A percentile compares a stretch with the other conserved stretches of the same genome.
phyloP scores from a whole-genome alignment of 2,113 vertebrate species.

The Hiodon alosoides region DNA sequence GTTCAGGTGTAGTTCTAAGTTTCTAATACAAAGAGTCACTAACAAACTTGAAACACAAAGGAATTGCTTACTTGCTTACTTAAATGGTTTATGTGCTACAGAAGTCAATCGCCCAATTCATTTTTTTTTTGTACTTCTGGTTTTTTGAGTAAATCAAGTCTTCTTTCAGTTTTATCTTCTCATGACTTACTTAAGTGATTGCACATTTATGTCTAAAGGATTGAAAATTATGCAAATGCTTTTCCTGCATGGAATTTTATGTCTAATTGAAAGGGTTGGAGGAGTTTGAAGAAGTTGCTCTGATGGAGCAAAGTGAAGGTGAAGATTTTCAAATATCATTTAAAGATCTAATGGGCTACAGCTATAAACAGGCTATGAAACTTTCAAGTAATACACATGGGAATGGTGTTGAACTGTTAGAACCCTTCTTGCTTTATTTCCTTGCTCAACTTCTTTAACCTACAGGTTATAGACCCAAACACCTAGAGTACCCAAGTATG shows the following conservation, averaged over 20 bases:
- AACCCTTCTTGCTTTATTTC: background rate
- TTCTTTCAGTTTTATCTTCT: constrained; percentile 16
- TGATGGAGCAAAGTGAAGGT: background rate
- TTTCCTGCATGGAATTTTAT: background rate
- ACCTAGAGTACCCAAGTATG: background rate
- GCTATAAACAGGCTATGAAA: background rate
- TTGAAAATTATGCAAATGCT: constrained; percentile 15
- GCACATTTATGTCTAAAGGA: constrained; percentile 4
- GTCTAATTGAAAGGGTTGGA: constrained; percentile 8
- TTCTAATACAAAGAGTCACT: constrained; percentile 7
- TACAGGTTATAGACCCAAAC: background rate
- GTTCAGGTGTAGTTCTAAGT: constrained; percentile 1
- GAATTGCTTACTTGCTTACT: background rate
- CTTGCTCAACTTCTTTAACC: background rate
- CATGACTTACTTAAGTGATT: constrained; percentile 15
- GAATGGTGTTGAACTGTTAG: too few species aligned
- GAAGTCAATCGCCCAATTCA: background rate
- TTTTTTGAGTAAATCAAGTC: constrained; percentile 16
- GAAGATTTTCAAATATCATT: background rate
- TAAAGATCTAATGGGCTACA: background rate
- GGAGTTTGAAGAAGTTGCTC: background rate
- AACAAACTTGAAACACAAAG: background rate
- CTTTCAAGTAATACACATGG: too few species aligned
- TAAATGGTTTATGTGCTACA: background rate
- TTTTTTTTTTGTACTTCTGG: background rate